A percentile compares a stretch with the other conserved stretches of the same genome.
Evolutionary conservation across 2,888 invertebrate species (phyloP).

Genomic region (Noctua comes): DNA sequence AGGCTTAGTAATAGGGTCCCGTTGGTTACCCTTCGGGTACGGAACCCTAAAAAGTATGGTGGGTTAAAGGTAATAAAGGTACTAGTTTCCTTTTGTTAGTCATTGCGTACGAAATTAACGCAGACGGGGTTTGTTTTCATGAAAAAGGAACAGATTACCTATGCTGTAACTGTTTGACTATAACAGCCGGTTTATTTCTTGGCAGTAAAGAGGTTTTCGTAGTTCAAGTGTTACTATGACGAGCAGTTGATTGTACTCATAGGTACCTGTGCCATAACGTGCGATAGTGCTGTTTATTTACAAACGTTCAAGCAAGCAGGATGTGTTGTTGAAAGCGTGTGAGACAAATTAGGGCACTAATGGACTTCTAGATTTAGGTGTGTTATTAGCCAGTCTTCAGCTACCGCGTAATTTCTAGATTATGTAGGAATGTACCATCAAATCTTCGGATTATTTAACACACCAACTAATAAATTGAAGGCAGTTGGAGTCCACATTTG

Average conservation of each 20-base stretch:
- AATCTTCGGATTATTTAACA: not conserved
- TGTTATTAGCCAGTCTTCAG: not conserved
- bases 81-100: not conserved
- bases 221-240: not conserved
- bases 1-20: no score
- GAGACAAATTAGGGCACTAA: slow-evolving; percentile 33
- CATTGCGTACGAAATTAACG: not conserved
- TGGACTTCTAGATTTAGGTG: slow-evolving; percentile 20
- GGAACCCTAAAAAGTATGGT: no score
- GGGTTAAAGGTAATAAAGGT: no score
- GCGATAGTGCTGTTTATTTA: slow-evolving; percentile 47
- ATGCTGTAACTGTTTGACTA: not conserved
- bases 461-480: not conserved
- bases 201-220: not conserved
- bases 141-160: not conserved
- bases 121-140: not conserved
- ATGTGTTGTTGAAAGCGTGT: slow-evolving; percentile 22
- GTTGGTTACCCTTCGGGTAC: no score
- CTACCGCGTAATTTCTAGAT: not conserved
- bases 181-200: not conserved
- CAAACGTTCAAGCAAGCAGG: slow-evolving; percentile 21
- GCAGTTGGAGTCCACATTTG: not conserved
- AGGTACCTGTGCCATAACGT: slow-evolving; percentile 13
- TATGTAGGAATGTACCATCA: not conserved
- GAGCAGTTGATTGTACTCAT: slow-evolving; percentile 11